Evolutionary conservation across 1,140 invertebrate species (phyloP).

Genomic region (Theocolax elegans): DNA sequence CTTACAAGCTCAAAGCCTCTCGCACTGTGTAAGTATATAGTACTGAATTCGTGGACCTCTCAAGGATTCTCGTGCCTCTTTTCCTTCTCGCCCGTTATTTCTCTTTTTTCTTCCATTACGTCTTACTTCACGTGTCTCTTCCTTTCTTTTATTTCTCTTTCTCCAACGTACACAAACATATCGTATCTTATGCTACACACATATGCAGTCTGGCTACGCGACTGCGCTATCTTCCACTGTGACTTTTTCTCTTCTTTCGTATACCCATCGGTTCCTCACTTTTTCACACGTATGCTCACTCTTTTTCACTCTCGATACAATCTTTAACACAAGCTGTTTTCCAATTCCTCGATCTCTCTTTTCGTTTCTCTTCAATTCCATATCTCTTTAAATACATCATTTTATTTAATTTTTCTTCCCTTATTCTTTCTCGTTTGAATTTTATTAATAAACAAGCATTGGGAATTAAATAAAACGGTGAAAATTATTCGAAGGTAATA

Average conservation of each 20-base stretch:
- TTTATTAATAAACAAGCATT: too few species aligned
- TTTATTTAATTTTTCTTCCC: background rate
- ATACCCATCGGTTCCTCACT: background rate
- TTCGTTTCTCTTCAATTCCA: slow-evolving; percentile 28
- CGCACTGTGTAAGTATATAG: too few species aligned
- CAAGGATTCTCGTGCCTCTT: too few species aligned
- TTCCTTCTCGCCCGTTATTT: background rate
- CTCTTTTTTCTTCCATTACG: background rate
- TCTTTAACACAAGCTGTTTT: slow-evolving; percentile 38
- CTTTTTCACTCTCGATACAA: slow-evolving; percentile 33
- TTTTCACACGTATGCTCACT: slow-evolving; percentile 28
- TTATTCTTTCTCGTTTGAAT: too few species aligned
- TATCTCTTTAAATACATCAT: too few species aligned
- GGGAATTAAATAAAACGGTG: too few species aligned
- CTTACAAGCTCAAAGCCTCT: too few species aligned
- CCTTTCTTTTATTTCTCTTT: background rate
- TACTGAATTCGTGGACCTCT: too few species aligned
- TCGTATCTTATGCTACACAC: background rate
- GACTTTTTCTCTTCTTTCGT: background rate
- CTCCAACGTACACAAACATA: background rate
- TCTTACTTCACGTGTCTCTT: background rate
- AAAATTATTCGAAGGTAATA: too few species aligned
- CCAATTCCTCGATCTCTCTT: slow-evolving; percentile 40
- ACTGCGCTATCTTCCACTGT: too few species aligned
- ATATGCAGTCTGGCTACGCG: background rate